phyloP scores from a whole-genome alignment of 2,113 vertebrate species.

The Macrotis lagotis region DNA sequence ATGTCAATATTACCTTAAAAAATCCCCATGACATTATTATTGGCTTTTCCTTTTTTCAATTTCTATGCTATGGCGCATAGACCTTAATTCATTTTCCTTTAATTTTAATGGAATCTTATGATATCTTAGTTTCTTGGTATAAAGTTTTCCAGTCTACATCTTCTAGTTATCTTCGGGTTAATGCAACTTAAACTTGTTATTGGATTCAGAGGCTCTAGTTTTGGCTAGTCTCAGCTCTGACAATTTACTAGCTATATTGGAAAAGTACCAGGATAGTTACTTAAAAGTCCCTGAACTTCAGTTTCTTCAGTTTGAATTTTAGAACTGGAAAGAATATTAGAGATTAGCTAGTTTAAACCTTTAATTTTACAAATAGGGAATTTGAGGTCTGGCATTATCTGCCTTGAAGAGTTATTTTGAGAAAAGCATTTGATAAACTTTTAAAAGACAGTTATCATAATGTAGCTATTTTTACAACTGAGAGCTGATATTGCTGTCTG shows the following conservation, averaged over 20 bases:
- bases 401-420: background rate
- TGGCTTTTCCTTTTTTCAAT: constrained; percentile 33
- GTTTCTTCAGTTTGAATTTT: background rate
- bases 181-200: background rate
- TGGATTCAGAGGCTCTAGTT: background rate
- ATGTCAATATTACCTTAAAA: background rate
- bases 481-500: background rate
- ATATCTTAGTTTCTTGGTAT: background rate
- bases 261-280: background rate
- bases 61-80: background rate
- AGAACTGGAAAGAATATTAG: background rate
- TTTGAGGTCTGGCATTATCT: background rate
- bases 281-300: background rate
- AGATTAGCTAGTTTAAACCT: background rate
- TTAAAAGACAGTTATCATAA: background rate
- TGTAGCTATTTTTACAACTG: background rate
- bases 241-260: background rate
- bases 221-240: background rate
- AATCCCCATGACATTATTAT: background rate
- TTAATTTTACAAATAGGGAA: background rate
- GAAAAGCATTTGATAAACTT: background rate
- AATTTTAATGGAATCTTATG: background rate
- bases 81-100: background rate
- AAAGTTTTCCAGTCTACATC: background rate
- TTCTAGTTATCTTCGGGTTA: background rate